Conservation (phyloP, 1,140 invertebrate species). For the Agrypnia vestita region DNA sequence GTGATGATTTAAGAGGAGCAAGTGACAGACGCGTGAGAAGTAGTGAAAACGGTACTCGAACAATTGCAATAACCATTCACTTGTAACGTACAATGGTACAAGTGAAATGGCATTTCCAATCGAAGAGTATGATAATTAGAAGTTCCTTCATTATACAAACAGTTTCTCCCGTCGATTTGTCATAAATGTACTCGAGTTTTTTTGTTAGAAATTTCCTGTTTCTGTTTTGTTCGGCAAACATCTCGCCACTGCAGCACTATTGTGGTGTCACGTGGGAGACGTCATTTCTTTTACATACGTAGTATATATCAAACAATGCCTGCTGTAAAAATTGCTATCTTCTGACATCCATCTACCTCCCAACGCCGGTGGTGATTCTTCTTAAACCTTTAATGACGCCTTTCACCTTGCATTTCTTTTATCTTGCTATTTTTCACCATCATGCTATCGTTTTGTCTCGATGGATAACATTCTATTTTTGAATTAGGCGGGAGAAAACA, state of each 20-base stretch:
- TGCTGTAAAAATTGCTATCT: slow-evolving; percentile 11
- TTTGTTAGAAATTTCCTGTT: slow-evolving; percentile 11
- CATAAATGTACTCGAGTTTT: slow-evolving; percentile 1
- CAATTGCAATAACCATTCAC: slow-evolving; percentile 11
- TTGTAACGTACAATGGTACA: slow-evolving; percentile 4
- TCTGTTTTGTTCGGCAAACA: neutral
- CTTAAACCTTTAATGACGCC: slow-evolving; percentile 7
- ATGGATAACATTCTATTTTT: too few relatives aligned
- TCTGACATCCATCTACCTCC: neutral
- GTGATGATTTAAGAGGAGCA: neutral
- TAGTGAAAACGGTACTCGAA: neutral
- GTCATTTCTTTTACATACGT: neutral
- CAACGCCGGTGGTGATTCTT: neutral
- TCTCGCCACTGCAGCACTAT: neutral
- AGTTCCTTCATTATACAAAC: slow-evolving; percentile 40
- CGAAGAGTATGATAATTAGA: slow-evolving; percentile 11
- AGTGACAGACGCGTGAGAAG: slow-evolving; percentile 29
- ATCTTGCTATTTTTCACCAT: neutral
- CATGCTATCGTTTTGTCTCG: too few relatives aligned
- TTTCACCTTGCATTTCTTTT: slow-evolving; percentile 22
- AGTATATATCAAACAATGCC: slow-evolving; percentile 2
- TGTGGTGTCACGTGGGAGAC: neutral
- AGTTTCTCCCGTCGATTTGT: slow-evolving; percentile 33
- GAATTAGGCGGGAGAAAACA: too few relatives aligned
- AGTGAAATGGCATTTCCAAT: slow-evolving; percentile 25